Evolutionary conservation across 2,113 vertebrate genomes (phyloP), one percentile per base, ranked within the genome.

Genomic region (Corythaixoides concolor): DNA sequence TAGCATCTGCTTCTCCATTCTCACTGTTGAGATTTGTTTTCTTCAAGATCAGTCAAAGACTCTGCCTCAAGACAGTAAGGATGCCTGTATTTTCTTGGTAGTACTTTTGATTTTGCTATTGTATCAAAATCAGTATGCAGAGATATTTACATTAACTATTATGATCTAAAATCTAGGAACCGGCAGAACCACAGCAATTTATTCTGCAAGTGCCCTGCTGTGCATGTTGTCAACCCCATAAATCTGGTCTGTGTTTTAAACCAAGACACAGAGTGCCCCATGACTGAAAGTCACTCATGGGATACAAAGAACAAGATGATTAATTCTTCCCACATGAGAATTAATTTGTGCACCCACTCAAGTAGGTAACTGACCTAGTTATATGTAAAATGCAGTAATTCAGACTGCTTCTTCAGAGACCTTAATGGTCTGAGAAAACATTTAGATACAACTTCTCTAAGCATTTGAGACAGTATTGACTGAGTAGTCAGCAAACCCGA

Each of bases 231-330:
- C 63, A 83, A 55, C 13, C 13, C n/a, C 43, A 26, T 27, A 53
- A 24, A 47, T 27, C 35, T 43, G 23, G 33, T 47, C 26, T 68
- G 33, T 75, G 75, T 75, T 85, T 72, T 56, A 80, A 89, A 82
- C 4, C 0, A 1, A 82, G 4, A 30, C 10, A 35, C 5, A 24
- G 39, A 64, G 15, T 10, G 4, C 3, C 45, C 20, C 32, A 52
- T 9, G 24, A 62, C 49, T 68, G 26, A 15, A 70, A 82, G n/a
- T 32, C 63, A 86, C 39, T 17, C 53, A 24, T 19, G 7, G 59
- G 58, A 60, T 32, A 70, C 5, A 17, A 88, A 80, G 32, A 89
- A 37, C 8, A 76, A 33, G 74, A 30, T 17, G n/a, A 74, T 59
- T 74, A 78, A 66, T 35, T 69, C 14, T 22, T 94, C 35, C 60